Evolutionary conservation across 2,797 vertebrate genomes (phyloP).

Genomic region (Spea hammondii): DNA sequence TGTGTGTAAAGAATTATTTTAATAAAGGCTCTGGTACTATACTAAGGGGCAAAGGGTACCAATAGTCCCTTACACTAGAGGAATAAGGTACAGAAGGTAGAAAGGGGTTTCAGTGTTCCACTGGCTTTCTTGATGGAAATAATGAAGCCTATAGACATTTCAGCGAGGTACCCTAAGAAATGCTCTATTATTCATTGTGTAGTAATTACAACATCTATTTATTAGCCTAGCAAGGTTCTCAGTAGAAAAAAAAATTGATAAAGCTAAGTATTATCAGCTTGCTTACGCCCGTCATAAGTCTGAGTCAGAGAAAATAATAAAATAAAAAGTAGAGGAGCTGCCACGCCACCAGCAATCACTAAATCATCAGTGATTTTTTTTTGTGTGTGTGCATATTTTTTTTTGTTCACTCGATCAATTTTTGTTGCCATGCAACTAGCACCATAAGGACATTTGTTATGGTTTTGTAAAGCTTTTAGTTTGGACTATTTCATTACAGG

Average conservation of each 20-base stretch:
- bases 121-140: too few species aligned
- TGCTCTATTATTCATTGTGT: too few species aligned
- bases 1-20: too few species aligned
- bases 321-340: constrained; percentile 67
- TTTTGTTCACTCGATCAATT: constrained; percentile 66
- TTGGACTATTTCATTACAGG: constrained; percentile 58
- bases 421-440: constrained; percentile 74
- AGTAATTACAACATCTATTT: too few species aligned
- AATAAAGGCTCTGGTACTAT: too few species aligned
- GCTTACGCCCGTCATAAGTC: constrained; percentile 65
- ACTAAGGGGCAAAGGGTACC: too few species aligned
- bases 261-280: constrained; percentile 61
- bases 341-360: constrained; percentile 74
- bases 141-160: too few species aligned
- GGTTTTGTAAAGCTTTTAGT: constrained; percentile 65
- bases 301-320: constrained; percentile 67
- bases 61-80: too few species aligned
- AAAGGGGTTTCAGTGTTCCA: too few species aligned
- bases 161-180: too few species aligned
- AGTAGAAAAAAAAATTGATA: constrained; percentile 9
- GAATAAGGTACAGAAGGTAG: too few species aligned
- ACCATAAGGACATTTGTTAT: constrained; percentile 60
- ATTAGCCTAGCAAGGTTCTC: background rate
- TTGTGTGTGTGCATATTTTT: background rate
- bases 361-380: constrained; percentile 71